A percentile compares a stretch with the other conserved stretches of the same genome.
phyloP scores from a whole-genome alignment of 2,888 invertebrate species.

The Plebejus argus region DNA sequence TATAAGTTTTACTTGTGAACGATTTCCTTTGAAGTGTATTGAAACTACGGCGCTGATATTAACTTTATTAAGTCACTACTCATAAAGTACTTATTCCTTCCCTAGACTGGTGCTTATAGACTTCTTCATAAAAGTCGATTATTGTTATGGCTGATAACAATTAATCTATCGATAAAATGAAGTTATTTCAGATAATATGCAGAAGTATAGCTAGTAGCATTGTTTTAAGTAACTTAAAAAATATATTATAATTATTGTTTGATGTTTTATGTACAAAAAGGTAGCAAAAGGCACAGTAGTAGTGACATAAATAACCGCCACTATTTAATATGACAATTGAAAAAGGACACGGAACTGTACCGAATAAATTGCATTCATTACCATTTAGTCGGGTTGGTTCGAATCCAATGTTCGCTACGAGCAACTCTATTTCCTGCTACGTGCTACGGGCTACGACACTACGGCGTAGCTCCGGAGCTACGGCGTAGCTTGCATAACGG shows the following conservation, averaged over 20 bases:
- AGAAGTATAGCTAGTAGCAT: too few relatives aligned
- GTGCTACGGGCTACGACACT: conserved; percentile 68
- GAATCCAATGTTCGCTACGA: conserved; percentile 61
- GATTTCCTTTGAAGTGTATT: conserved; percentile 6
- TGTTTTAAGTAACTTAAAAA: too few relatives aligned
- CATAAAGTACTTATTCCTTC: neutral
- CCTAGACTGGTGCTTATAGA: neutral
- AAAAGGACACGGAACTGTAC: conserved; percentile 29
- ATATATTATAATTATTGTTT: too few relatives aligned
- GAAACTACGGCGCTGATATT: neutral
- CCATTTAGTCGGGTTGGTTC: conserved; percentile 69
- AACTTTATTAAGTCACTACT: neutral
- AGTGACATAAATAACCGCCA: neutral
- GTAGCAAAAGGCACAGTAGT: neutral
- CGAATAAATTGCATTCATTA: conserved; percentile 66
- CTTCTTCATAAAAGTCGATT: neutral
- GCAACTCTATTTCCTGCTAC: conserved; percentile 73
- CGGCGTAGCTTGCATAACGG: conserved; percentile 55
- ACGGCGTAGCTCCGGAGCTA: conserved; percentile 44
- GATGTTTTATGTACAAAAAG: neutral
- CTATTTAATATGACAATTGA: conserved; percentile 30
- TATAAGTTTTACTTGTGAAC: neutral
- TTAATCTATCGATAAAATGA: too few relatives aligned
- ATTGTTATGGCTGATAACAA: too few relatives aligned
- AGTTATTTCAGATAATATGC: too few relatives aligned